These are phyloP conservation scores for Microplitis manilae DNA, from an alignment of 2,888 invertebrate genomes.

Conservation along the genomic window DNA sequence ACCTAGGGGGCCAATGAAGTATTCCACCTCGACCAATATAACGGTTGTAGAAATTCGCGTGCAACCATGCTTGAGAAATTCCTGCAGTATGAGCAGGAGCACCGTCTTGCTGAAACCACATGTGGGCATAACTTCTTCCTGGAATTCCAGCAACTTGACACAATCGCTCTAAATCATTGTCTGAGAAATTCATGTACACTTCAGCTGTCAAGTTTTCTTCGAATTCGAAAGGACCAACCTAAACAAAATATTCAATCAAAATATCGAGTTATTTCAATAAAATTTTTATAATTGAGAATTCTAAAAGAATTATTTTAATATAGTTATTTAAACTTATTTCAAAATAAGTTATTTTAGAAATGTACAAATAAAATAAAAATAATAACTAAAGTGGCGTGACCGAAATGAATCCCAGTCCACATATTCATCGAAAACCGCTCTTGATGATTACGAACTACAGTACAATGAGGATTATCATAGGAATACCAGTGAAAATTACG, in stretches of 20 bases:
- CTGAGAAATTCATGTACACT: conserved; percentile 1
- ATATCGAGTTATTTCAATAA: neutral
- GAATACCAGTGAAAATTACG: conserved; percentile 4
- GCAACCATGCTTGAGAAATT: neutral
- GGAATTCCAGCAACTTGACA: neutral
- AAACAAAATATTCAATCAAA: neutral
- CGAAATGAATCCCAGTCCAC: neutral
- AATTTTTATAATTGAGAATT: neutral
- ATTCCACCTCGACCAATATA: conserved; percentile 14
- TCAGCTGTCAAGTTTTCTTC: conserved; percentile 9
- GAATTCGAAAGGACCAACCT: conserved; percentile 29
- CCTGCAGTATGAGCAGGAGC: conserved; percentile 7
- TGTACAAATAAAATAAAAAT: neutral
- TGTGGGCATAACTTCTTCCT: neutral
- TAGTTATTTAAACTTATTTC: no score
- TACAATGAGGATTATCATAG: neutral
- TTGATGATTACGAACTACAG: neutral
- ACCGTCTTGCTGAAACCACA: conserved; percentile 32
- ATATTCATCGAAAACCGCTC: conserved; percentile 16
- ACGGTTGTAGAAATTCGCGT: neutral
- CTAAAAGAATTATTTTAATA: no score
- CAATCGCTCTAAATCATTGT: neutral
- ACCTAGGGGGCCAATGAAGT: conserved; percentile 5
- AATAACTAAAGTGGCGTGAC: neutral
- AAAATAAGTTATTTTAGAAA: neutral